These are phyloP conservation scores for Mus spicilegus DNA, from an alignment of 2,113 vertebrate species.

Conservation along the genomic window DNA sequence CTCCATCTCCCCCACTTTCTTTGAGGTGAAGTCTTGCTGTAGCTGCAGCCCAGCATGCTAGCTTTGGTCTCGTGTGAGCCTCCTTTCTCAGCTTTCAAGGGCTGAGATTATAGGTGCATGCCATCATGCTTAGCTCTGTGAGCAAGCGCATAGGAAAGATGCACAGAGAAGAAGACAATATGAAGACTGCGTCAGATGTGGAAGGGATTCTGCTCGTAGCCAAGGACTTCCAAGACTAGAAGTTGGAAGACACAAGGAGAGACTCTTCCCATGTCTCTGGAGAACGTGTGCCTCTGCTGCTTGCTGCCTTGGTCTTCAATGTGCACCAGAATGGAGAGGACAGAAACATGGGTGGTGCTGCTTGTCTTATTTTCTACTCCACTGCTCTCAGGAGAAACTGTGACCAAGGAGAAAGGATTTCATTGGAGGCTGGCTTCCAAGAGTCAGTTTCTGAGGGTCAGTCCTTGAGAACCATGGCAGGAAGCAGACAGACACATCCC, in stretches of 20 bases:
- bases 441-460: too few species aligned
- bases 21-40: too few species aligned
- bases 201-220: background rate
- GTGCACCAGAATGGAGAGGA: background rate
- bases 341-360: too few species aligned
- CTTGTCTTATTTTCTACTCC: background rate
- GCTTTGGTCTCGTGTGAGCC: background rate
- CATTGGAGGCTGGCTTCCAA: background rate
- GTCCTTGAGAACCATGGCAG: background rate
- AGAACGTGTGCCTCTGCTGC: background rate
- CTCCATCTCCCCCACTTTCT: background rate
- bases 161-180: background rate
- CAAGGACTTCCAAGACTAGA: background rate
- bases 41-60: background rate
- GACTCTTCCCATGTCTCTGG: background rate
- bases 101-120: fast-evolving
- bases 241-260: background rate
- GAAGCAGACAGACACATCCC: background rate
- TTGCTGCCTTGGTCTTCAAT: background rate
- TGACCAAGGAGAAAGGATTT: background rate
- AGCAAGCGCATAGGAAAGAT: background rate
- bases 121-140: background rate
- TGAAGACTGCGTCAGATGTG: background rate
- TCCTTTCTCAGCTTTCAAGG: background rate
- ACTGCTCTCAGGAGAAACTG: background rate